Evolutionary conservation across 2,888 invertebrate genomes (phyloP), one percentile per base, ranked within the genome.

Genomic region (Harpalus rufipes): DNA sequence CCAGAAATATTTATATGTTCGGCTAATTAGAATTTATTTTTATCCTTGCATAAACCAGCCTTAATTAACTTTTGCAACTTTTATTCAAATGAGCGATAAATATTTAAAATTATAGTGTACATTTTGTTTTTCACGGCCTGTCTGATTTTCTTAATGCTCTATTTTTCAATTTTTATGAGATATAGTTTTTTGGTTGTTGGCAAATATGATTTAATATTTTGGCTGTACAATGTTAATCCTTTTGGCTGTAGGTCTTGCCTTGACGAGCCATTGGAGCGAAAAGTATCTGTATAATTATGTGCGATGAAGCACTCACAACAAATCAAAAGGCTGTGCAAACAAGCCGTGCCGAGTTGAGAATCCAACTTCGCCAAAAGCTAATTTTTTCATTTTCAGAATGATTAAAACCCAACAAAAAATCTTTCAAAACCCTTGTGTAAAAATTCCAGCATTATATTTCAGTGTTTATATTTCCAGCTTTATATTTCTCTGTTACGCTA

Each of bases 401-500:
- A 78, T 78, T 78, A 78, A 78, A 78, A 78, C 78, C 12, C 58
- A 78, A 78, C 72, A 74, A 74, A 74, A 74, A 74, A 74, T 44
- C 16, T 74, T 44, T 18, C 56, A 78, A 78, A 78, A 78, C 7
- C 58, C 58, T 56, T 78, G 56, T 25, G 41, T 58, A 78, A 78
- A 78, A 78, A 58, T 78, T 25, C 78, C 6, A 56, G 56, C 58
- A 58, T 78, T 58, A 78, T 78, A 78, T 78, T 78, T 78, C 78
- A 78, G 58, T 78, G 78, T 78, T 78, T 58, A 78, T 78, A 78
- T 58, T 58, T 10, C 61, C 12, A 65, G 81, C 61, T 81, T 63
- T 82, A 82, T 74, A 80, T 82, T 82, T 82, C 59, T 58, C 58
- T 74, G 82, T 58, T 25, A 74, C 41, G 74, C 72, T 82, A 82